Percentiles rank a stretch among this genome's conserved stretches.
These are phyloP conservation scores for Ceratina calcarata DNA, from an alignment of 1,140 invertebrate genomes.

Conservation along the genomic window DNA sequence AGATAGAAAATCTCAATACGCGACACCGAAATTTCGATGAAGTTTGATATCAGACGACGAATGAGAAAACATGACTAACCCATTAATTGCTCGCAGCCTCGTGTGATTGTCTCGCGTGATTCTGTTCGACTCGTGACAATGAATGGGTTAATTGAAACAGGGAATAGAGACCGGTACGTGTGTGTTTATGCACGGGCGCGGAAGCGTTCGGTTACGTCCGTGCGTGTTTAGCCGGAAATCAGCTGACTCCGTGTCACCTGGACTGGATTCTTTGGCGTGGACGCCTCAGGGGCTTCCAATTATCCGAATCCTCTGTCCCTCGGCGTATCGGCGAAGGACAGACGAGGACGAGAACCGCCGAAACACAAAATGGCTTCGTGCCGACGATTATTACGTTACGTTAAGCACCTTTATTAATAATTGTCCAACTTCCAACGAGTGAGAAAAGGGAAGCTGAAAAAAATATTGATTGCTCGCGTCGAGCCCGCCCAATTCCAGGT, in stretches of 20 bases:
- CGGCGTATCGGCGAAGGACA: conserved; percentile 28
- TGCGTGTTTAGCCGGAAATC: conserved; percentile 69
- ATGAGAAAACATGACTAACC: not conserved
- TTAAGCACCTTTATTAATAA: conserved; percentile 69
- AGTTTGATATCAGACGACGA: not conserved
- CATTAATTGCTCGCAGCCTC: too few species aligned
- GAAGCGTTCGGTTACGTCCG: not conserved
- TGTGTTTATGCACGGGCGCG: not conserved
- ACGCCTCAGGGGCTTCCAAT: conserved; percentile 61
- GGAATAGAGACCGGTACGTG: not conserved
- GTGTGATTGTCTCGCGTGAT: too few species aligned
- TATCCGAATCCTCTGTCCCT: conserved; percentile 42
- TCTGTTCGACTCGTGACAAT: too few species aligned
- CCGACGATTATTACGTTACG: conserved; percentile 68
- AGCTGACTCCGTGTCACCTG: conserved; percentile 79
- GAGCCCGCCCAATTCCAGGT: conserved; percentile 74
- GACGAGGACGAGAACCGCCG: conserved; percentile 56
- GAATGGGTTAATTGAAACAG: too few species aligned
- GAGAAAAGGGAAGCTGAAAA: conserved; percentile 72
- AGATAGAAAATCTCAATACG: not conserved
- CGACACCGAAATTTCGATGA: conserved; percentile 52
- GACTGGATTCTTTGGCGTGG: conserved; percentile 75
- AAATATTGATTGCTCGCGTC: conserved; percentile 78
- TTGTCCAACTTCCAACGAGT: not conserved
- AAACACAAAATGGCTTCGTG: conserved; percentile 67